These are phyloP conservation scores for Ophraella communa DNA, from an alignment of 2,888 invertebrate genomes.

Conservation along the genomic window DNA sequence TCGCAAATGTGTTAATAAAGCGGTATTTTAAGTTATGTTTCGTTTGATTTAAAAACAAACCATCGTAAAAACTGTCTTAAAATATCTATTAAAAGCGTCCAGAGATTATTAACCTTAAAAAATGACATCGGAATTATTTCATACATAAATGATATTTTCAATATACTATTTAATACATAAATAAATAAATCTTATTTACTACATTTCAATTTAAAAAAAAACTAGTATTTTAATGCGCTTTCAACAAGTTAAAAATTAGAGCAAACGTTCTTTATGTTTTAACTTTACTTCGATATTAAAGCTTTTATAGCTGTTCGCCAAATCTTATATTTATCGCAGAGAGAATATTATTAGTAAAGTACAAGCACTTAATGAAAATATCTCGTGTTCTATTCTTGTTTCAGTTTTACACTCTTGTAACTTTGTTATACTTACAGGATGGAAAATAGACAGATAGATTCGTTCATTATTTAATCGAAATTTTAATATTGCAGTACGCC, in stretches of 20 bases:
- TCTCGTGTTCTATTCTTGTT: constrained; percentile 17
- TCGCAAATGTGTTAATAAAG: not conserved
- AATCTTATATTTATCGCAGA: constrained; percentile 12
- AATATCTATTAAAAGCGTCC: not conserved
- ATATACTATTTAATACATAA: too few relatives aligned
- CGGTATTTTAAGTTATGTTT: not conserved
- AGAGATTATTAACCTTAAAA: not conserved
- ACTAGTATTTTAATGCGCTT: not conserved
- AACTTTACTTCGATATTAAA: too few relatives aligned
- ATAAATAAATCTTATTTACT: not conserved
- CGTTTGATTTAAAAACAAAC: not conserved
- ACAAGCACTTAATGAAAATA: constrained; percentile 12
- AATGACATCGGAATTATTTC: not conserved
- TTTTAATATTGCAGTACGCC: too few relatives aligned
- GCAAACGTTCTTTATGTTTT: not conserved
- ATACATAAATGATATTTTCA: not conserved
- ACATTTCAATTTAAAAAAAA: not conserved
- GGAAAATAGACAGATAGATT: not conserved
- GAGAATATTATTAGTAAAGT: constrained; percentile 8
- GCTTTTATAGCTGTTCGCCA: constrained; percentile 3
- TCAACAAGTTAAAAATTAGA: not conserved
- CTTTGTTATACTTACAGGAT: not conserved
- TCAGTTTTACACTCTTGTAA: not conserved
- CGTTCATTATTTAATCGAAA: too few relatives aligned
- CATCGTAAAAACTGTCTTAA: not conserved